Evolutionary conservation across 2,888 invertebrate genomes (phyloP).

Genomic region (Campoplex capitator): DNA sequence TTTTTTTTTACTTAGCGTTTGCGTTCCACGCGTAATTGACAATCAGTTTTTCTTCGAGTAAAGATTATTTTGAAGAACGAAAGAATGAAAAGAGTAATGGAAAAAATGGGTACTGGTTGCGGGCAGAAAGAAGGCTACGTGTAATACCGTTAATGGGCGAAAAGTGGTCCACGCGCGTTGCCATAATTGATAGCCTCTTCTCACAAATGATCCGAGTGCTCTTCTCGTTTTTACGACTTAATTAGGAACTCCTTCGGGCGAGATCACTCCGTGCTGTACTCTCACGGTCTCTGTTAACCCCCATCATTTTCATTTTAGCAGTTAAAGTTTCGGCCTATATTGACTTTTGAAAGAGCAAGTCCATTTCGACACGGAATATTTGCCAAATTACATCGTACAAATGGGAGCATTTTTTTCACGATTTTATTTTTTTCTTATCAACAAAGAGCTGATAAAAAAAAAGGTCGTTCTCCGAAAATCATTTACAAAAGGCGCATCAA

Average conservation of each 20-base stretch:
- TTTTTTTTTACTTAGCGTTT: constrained; percentile 1
- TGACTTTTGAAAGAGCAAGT: neutral
- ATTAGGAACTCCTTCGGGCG: constrained; percentile 60
- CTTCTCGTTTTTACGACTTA: constrained; percentile 61
- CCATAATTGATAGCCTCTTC: constrained; percentile 62
- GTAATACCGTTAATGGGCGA: constrained; percentile 65
- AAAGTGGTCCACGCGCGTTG: constrained; percentile 64
- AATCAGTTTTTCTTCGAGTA: constrained; percentile 18
- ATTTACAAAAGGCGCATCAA: neutral
- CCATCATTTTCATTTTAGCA: constrained; percentile 32
- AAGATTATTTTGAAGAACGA: neutral
- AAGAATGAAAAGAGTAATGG: constrained; percentile 4
- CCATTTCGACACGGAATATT: constrained; percentile 7
- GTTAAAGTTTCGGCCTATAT: neutral
- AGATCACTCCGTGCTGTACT: constrained; percentile 13
- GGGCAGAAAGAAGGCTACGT: constrained; percentile 41
- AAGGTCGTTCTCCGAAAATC: neutral
- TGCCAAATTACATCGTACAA: neutral
- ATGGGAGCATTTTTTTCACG: neutral
- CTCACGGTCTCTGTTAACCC: constrained; percentile 18
- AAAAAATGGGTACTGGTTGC: constrained; percentile 29
- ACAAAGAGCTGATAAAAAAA: neutral
- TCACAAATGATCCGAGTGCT: constrained; percentile 52
- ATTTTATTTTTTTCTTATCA: neutral
- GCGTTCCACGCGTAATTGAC: neutral